Evolutionary conservation across 53 echinoderm and acorn worm genomes (phyloP).

Genomic region (Arbacia lixula): DNA sequence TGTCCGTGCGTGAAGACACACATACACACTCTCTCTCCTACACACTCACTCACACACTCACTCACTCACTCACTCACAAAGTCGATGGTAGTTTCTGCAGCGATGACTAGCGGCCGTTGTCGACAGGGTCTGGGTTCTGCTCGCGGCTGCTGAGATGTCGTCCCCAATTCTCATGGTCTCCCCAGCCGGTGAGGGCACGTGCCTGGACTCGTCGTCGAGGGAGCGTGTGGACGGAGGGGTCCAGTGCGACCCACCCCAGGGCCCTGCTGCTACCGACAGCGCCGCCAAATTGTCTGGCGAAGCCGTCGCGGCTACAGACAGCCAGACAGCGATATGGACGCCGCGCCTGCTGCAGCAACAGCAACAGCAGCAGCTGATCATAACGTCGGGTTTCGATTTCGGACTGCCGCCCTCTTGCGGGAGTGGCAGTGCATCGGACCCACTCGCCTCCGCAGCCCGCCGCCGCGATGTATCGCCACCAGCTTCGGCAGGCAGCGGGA

Average conservation of each 20-base stretch:
- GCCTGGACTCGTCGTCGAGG: slow-evolving; percentile 68
- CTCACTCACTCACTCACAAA: too few relatives aligned
- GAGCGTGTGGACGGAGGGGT: slow-evolving; percentile 42
- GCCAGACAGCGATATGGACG: slow-evolving; percentile 64
- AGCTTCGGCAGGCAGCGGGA: slow-evolving; percentile 15
- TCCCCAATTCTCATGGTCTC: slow-evolving; percentile 94
- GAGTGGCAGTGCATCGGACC: slow-evolving; percentile 16
- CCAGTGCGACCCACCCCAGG: slow-evolving; percentile 26
- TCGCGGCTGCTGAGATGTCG: slow-evolving; percentile 48
- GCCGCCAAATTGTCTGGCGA: not conserved
- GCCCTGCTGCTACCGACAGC: not conserved
- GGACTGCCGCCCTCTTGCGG: slow-evolving; percentile 70
- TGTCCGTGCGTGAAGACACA: too few relatives aligned
- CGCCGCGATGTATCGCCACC: too few relatives aligned
- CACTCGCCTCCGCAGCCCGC: slow-evolving; percentile 43
- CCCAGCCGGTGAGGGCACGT: slow-evolving; percentile 84
- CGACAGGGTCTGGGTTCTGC: slow-evolving; percentile 37
- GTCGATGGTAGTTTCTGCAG: not conserved
- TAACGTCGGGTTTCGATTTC: slow-evolving; percentile 28
- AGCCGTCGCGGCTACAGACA: not conserved
- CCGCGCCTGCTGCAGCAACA: slow-evolving; percentile 24
- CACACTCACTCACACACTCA: too few relatives aligned
- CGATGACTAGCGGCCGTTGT: slow-evolving; percentile 51
- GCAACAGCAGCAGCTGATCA: slow-evolving; percentile 17
- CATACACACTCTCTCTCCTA: too few relatives aligned